A percentile compares a stretch with the other conserved stretches of the same genome.
phyloP scores from a whole-genome alignment of 2,113 vertebrate species.

The Scopus umbretta region DNA sequence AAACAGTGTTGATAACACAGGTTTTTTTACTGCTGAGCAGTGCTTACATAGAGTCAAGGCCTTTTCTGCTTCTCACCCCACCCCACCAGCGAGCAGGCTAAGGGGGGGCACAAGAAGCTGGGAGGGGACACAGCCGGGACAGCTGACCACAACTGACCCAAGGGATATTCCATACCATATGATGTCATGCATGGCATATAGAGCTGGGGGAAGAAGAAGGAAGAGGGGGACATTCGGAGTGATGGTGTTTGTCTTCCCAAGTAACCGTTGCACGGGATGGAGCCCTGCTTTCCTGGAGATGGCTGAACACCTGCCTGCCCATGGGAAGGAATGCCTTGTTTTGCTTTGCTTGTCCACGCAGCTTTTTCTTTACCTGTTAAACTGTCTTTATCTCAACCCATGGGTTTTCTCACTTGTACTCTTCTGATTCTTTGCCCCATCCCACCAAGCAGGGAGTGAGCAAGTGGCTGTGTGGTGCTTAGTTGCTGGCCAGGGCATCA shows the following conservation, averaged over 20 bases:
- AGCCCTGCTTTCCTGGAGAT: neutral
- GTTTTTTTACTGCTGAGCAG: neutral
- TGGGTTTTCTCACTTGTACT: neutral
- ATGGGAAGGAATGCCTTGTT: neutral
- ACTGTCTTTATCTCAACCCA: neutral
- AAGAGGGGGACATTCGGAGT: accelerated
- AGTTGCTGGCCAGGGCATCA: neutral
- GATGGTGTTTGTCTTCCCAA: neutral
- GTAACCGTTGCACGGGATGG: accelerated
- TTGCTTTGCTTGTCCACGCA: accelerated
- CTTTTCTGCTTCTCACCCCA: neutral
- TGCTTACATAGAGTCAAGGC: neutral
- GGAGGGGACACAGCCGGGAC: neutral
- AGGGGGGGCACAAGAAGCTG: neutral
- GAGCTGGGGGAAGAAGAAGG: neutral
- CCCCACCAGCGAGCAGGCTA: neutral
- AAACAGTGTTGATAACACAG: neutral
- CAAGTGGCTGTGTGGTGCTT: neutral
- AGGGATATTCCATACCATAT: neutral
- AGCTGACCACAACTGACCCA: neutral
- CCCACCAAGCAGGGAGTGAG: no score
- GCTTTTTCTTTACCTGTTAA: neutral
- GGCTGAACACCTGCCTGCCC: neutral
- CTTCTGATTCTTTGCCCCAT: neutral
- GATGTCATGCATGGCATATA: neutral